Evolutionary conservation across 64 coral and sea anemone genomes (phyloP).

Genomic region (Astreopora myriophthalma): DNA sequence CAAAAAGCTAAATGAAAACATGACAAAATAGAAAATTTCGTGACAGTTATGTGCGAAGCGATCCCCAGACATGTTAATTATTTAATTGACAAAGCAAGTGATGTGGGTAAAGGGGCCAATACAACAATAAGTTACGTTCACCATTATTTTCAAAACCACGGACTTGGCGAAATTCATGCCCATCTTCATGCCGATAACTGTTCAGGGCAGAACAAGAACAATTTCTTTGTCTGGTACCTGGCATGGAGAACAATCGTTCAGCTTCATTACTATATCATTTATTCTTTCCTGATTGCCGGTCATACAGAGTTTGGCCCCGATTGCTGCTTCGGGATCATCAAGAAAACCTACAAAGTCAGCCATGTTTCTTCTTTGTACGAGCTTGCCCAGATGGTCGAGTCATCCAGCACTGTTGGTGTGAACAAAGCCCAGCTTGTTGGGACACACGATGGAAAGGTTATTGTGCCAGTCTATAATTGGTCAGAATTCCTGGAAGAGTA

Average conservation of each 20-base stretch:
- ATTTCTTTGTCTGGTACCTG: constrained; percentile 28
- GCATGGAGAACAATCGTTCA: neutral
- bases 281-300: no score
- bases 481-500: no score
- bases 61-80: neutral
- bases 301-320: neutral
- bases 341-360: neutral
- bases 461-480: no score
- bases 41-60: neutral
- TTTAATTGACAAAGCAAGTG: neutral
- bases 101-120: constrained; percentile 29
- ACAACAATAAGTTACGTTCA: constrained; percentile 28
- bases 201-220: constrained; percentile 54
- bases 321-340: neutral
- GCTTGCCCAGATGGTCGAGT: neutral
- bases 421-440: neutral
- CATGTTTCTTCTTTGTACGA: neutral
- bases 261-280: no score
- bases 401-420: neutral
- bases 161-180: constrained; percentile 21
- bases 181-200: constrained; percentile 59
- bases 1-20: no score
- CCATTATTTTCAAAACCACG: neutral
- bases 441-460: no score
- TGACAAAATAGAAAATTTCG: no score